Conservation (phyloP, 2,113 vertebrate species). For the Nibea coibor region DNA sequence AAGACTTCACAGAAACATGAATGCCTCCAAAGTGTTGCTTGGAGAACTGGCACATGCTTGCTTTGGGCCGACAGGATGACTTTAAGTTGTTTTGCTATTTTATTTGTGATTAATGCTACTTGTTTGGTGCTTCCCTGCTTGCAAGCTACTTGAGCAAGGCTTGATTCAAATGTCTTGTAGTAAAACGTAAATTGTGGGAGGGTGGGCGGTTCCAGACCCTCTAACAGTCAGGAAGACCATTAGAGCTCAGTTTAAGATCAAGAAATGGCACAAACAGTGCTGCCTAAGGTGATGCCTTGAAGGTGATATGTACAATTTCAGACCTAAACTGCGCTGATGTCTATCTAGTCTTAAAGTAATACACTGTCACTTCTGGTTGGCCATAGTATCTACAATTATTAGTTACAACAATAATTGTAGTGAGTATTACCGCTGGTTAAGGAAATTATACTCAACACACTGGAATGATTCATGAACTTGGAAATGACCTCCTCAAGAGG, state of each 20-base stretch:
- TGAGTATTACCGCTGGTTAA: slow-evolving; percentile 9
- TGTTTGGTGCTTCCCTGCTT: neutral
- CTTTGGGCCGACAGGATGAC: neutral
- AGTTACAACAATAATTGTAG: slow-evolving; percentile 1
- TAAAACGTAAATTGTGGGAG: neutral
- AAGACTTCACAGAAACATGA: slow-evolving; percentile 12
- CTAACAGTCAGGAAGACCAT: neutral
- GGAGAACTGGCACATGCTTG: neutral
- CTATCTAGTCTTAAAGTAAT: neutral
- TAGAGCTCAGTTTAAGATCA: neutral
- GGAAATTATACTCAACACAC: slow-evolving; percentile 5
- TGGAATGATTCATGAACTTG: slow-evolving; percentile 15
- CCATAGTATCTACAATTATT: neutral
- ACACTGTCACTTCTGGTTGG: neutral
- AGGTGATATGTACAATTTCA: slow-evolving; percentile 7
- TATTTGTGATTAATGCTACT: neutral
- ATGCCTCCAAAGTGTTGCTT: slow-evolving; percentile 7
- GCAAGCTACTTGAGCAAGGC: neutral
- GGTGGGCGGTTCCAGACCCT: neutral
- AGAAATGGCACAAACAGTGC: slow-evolving; percentile 5
- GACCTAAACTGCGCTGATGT: neutral
- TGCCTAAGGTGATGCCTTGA: neutral
- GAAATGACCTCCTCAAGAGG: slow-evolving; percentile 14
- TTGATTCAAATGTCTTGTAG: slow-evolving; percentile 1
- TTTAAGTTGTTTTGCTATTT: neutral